These are phyloP conservation scores for Oxyura jamaicensis DNA, from an alignment of 2,113 vertebrate species.

Conservation along the genomic window DNA sequence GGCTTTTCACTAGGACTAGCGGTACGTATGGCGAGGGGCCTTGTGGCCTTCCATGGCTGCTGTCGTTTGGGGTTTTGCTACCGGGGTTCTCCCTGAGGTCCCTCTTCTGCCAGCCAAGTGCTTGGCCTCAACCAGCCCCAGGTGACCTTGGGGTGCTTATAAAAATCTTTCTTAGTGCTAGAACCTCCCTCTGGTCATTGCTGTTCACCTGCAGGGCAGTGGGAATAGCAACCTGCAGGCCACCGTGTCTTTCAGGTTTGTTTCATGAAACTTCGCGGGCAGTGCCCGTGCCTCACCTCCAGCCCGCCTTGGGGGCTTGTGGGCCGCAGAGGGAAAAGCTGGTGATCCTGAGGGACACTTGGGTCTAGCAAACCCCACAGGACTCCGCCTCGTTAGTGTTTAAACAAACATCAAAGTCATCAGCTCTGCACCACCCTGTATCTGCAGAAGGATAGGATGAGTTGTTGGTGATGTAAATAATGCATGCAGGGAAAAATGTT, in stretches of 20 bases:
- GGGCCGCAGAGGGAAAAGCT: neutral
- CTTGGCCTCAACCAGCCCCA: neutral
- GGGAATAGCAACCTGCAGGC: too few relatives aligned
- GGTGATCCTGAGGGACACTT: too few relatives aligned
- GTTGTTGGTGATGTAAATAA: neutral
- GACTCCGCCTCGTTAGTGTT: neutral
- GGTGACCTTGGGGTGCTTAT: too few relatives aligned
- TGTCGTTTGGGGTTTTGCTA: too few relatives aligned
- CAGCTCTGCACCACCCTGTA: accelerated
- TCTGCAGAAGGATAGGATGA: neutral
- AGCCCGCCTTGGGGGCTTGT: neutral
- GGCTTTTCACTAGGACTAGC: neutral
- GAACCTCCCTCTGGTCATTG: too few relatives aligned
- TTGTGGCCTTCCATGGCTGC: neutral
- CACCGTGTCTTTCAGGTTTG: neutral
- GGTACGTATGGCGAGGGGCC: neutral
- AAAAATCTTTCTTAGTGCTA: too few relatives aligned
- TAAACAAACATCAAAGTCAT: too few relatives aligned
- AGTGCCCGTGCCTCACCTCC: accelerated
- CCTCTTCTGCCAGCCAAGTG: too few relatives aligned
- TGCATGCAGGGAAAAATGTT: accelerated
- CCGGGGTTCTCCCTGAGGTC: neutral
- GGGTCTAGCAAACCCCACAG: accelerated
- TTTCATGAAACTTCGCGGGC: accelerated
- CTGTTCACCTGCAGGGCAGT: too few relatives aligned